Percentiles rank a stretch among this genome's conserved stretches.
Evolutionary conservation across 2,797 vertebrate genomes (phyloP).

Genomic region (Parauchenoglanis ngamensis): DNA sequence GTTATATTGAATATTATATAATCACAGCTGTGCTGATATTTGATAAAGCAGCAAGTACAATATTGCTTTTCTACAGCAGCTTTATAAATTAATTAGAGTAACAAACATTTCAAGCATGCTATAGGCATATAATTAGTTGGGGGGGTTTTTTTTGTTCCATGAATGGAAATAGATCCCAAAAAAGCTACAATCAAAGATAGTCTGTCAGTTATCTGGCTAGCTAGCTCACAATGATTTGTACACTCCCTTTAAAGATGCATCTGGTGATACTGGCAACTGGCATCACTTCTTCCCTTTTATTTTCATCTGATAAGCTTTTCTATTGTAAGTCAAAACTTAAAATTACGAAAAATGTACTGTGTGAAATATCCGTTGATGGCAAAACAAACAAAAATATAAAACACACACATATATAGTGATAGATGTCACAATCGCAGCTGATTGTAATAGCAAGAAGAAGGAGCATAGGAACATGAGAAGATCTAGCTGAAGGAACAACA

Average conservation of each 20-base stretch:
- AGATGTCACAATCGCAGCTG: no score
- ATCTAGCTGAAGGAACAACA: no score
- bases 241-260: neutral
- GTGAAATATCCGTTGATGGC: no score
- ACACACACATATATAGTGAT: no score
- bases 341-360: no score
- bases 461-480: no score
- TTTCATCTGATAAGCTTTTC: neutral
- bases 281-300: neutral
- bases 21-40: neutral
- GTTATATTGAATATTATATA: neutral
- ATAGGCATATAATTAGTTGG: neutral
- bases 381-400: no score
- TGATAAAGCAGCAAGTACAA: neutral
- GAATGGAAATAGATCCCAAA: neutral
- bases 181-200: neutral
- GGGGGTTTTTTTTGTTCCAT: neutral
- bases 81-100: neutral
- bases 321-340: neutral
- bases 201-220: neutral
- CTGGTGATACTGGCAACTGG: neutral
- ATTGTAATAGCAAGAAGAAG: no score
- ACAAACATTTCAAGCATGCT: neutral
- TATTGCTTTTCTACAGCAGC: neutral
- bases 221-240: neutral